Percentiles rank a stretch among this genome's conserved stretches.
Evolutionary conservation across 2,113 vertebrate species (phyloP).

Genomic region (Raja brachyura): DNA sequence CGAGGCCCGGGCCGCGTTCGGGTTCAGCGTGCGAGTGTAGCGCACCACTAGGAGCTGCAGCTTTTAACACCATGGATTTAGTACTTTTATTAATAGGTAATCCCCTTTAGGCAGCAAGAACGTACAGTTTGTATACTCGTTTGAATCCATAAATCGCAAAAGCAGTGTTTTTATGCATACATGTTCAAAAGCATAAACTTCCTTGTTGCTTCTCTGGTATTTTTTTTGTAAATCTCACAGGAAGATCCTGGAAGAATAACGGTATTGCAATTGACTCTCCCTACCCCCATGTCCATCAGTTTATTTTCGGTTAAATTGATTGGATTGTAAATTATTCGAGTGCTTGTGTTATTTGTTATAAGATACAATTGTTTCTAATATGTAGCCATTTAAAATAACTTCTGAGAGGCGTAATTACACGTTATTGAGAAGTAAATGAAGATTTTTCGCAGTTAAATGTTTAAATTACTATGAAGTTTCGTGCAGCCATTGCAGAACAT

Average conservation of each 20-base stretch:
- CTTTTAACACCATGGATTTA: too few relatives aligned
- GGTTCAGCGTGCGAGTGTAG: too few relatives aligned
- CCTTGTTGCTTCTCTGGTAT: not conserved
- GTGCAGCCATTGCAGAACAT: not conserved
- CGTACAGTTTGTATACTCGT: not conserved
- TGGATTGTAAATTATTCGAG: not conserved
- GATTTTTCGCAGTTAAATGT: slow-evolving; percentile 1
- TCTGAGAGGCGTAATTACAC: not conserved
- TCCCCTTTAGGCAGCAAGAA: not conserved
- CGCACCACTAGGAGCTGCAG: too few relatives aligned
- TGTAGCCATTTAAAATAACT: not conserved
- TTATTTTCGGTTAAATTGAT: slow-evolving; percentile 14
- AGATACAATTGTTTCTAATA: not conserved
- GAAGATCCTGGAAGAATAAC: not conserved
- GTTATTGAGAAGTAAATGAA: not conserved
- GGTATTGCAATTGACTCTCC: not conserved
- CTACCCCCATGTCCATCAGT: not conserved
- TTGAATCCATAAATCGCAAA: not conserved
- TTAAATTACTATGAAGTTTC: not conserved
- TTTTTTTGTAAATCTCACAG: not conserved
- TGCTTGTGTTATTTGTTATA: not conserved
- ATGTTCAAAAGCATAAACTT: not conserved
- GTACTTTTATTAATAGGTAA: not conserved
- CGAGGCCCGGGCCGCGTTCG: not conserved
- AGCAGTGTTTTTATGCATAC: not conserved